Percentiles rank a stretch among this genome's conserved stretches.
phyloP scores from a whole-genome alignment of 2,888 invertebrate genomes.

The Oeneis ivallda region DNA sequence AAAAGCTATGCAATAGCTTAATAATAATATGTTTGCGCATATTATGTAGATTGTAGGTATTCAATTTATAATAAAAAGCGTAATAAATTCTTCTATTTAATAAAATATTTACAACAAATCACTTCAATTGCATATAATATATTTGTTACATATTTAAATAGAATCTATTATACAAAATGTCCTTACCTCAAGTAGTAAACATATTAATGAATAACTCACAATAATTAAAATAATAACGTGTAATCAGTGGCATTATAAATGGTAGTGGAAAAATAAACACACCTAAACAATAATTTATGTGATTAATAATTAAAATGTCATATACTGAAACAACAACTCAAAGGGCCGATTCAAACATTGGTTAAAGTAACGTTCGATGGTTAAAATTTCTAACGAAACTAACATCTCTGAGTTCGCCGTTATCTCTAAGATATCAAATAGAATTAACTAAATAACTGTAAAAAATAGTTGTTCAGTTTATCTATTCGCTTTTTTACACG shows the following conservation, averaged over 20 bases:
- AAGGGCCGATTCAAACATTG: too few relatives aligned
- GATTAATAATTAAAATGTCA: neutral
- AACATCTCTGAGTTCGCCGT: neutral
- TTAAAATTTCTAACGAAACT: neutral
- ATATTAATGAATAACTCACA: neutral
- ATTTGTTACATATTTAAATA: neutral
- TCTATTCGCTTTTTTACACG: too few relatives aligned
- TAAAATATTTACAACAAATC: conserved; percentile 10
- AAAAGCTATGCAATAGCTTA: too few relatives aligned
- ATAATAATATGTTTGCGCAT: too few relatives aligned
- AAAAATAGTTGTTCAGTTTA: too few relatives aligned
- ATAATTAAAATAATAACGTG: conserved; percentile 15
- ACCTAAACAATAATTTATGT: conserved; percentile 12
- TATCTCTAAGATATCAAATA: too few relatives aligned
- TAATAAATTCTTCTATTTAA: neutral
- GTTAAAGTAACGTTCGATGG: too few relatives aligned
- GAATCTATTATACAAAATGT: conserved; percentile 15
- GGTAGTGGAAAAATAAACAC: conserved; percentile 1
- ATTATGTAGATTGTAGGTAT: conserved; percentile 11
- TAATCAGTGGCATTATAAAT: conserved; percentile 4
- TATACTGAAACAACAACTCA: neutral
- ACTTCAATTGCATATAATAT: conserved; percentile 1
- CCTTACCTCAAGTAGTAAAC: neutral
- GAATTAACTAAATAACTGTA: too few relatives aligned
- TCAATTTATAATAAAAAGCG: neutral